Evolutionary conservation across 2,888 invertebrate genomes (phyloP).

Genomic region (Sturmia bella): DNA sequence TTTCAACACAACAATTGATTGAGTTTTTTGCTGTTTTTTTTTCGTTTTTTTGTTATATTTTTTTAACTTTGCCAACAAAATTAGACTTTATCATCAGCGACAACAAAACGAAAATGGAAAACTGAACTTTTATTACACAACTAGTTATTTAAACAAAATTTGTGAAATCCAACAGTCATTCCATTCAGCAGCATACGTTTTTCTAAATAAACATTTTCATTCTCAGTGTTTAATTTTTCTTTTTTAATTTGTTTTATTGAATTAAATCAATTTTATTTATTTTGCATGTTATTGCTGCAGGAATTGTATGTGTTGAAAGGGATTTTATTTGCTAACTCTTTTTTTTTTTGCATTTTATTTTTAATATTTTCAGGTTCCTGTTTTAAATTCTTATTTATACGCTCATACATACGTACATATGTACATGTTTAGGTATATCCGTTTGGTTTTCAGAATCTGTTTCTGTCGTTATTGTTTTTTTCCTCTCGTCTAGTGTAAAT

Average conservation of each 20-base stretch:
- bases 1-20: slow-evolving; percentile 50
- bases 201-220: slow-evolving; percentile 36
- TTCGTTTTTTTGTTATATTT: background rate
- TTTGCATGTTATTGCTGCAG: slow-evolving; percentile 22
- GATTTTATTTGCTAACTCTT: background rate
- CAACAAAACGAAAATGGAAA: slow-evolving; percentile 8
- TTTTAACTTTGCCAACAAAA: slow-evolving; percentile 41
- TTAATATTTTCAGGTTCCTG: slow-evolving; percentile 13
- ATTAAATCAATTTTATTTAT: slow-evolving; percentile 46
- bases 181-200: slow-evolving; percentile 16
- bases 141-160: slow-evolving; percentile 18
- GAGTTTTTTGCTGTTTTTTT: slow-evolving; percentile 1
- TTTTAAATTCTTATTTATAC: slow-evolving; percentile 20
- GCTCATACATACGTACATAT: no score
- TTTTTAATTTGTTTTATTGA: slow-evolving; percentile 38
- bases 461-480: background rate
- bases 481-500: slow-evolving; percentile 38
- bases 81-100: slow-evolving; percentile 44
- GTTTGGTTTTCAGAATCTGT: slow-evolving; percentile 1
- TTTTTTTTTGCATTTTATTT: slow-evolving; percentile 11
- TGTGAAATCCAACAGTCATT: slow-evolving; percentile 6
- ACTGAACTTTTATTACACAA: slow-evolving; percentile 20
- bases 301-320: slow-evolving; percentile 24
- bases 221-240: slow-evolving; percentile 14
- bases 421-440: no score